Conservation (phyloP, 2,888 invertebrate species). For the Dorcus parallelipipedus region DNA sequence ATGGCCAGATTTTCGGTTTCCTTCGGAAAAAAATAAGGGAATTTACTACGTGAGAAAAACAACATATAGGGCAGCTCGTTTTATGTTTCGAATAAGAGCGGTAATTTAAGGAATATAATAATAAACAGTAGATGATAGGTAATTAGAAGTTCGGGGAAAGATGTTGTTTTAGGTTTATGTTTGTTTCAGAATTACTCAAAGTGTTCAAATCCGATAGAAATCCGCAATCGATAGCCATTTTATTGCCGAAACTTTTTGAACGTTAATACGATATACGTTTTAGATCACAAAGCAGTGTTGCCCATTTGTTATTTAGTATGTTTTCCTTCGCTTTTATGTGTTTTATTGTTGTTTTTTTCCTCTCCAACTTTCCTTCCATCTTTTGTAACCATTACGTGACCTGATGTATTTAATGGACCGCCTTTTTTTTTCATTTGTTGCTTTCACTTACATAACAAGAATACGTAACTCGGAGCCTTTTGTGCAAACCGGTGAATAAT, state of each 20-base stretch:
- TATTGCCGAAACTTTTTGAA: slow-evolving; percentile 33
- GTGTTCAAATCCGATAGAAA: neutral
- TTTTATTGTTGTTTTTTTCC: slow-evolving; percentile 21
- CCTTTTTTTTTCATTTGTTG: neutral
- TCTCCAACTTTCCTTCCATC: slow-evolving; percentile 27
- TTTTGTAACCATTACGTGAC: slow-evolving; percentile 29
- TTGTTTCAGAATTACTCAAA: too few species aligned
- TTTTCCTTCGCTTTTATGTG: slow-evolving; percentile 28
- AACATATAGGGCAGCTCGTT: too few species aligned
- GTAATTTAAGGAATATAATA: too few species aligned
- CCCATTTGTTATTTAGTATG: slow-evolving; percentile 30
- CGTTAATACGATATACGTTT: slow-evolving; percentile 30
- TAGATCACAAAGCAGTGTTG: slow-evolving; percentile 31
- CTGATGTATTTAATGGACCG: slow-evolving; percentile 1
- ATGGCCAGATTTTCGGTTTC: too few species aligned
- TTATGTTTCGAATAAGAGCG: too few species aligned
- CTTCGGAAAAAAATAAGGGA: too few species aligned
- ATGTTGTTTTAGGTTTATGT: too few species aligned
- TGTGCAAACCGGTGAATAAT: neutral
- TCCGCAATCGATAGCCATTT: slow-evolving; percentile 14
- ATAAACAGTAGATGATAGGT: too few species aligned
- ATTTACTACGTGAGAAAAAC: too few species aligned
- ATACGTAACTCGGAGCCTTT: neutral
- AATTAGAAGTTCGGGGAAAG: too few species aligned
- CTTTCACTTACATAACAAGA: neutral